Conservation (phyloP, 2,797 vertebrate genomes). For the Pristis pectinata region DNA sequence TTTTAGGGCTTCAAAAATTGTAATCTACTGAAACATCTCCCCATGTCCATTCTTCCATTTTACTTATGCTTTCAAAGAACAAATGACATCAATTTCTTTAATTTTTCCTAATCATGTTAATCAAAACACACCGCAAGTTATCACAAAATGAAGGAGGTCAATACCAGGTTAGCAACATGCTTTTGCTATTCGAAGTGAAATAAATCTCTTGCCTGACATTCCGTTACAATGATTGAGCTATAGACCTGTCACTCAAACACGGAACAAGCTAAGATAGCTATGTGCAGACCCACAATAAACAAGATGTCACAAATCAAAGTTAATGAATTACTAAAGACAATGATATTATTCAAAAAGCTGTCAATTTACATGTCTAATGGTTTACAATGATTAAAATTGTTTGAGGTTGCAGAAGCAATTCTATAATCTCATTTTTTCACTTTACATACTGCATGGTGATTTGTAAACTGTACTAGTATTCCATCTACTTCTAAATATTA, state of each 20-base stretch:
- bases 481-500: background rate
- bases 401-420: background rate
- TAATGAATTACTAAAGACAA: background rate
- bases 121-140: background rate
- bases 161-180: too few relatives aligned
- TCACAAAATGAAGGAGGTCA: background rate
- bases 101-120: background rate
- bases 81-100: too few relatives aligned
- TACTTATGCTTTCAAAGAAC: background rate
- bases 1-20: too few relatives aligned
- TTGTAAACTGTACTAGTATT: background rate
- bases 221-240: background rate
- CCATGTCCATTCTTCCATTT: too few relatives aligned
- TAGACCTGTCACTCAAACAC: background rate
- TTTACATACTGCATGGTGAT: background rate
- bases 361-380: background rate
- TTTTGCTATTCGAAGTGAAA: too few relatives aligned
- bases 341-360: background rate
- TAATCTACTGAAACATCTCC: too few relatives aligned
- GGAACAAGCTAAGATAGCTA: background rate
- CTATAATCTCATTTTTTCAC: background rate
- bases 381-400: background rate
- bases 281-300: background rate
- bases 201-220: background rate
- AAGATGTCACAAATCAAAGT: background rate